Evolutionary conservation across 2,113 vertebrate genomes (phyloP), one percentile per base, ranked within the genome.

Genomic region (Gorsachius goisagi): DNA sequence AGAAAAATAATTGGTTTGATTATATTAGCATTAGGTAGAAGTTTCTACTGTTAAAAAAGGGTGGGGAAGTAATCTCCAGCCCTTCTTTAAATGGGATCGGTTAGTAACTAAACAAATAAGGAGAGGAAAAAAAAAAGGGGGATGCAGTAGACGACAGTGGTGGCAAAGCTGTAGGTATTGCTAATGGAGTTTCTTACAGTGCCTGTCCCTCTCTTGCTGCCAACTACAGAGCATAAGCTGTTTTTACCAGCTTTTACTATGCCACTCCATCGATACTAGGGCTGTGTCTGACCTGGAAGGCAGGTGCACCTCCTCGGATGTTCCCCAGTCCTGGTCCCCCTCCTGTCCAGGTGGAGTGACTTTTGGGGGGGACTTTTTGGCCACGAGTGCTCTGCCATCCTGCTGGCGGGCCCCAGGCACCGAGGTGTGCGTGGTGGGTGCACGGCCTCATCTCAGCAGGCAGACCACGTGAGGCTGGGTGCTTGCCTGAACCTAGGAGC

Each of bases 351-450:
- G 32, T 41, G 33, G n/a, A 22, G 41, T 73, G 52, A 55, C 26
- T n/a, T 66, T 66, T 3, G 5, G 28, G 22, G 45, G 21, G 7
- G 3, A 4, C 12, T 27, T 55, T 39, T 56, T 79, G n/a, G n/a
- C 73, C n/a, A 10, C 2, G 6, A 33, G 71, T 37, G 28, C 37
- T 71, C 33, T 68, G 68, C 47, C n/a, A 28, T 55, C 53, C 62
- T 69, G 39, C 18, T 32, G 20, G 49, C 1, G 2, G 50, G 37
- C 9, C 30, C 19, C 28, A 26, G 39, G 78, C 52, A 35, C 45
- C 0, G 2, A 14, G 50, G 41, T 23, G 41, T 2, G 1, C 0
- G 3, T 39, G 83, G 23, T 30, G 80, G 27, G 9, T 22, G 19
- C 2, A 2, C 16, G 9, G 50, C 5, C 77, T 64, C 32, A 2